A percentile compares a stretch with the other conserved stretches of the same genome.
These are phyloP conservation scores for Abrostola tripartita DNA, from an alignment of 2,888 invertebrate genomes.

Conservation along the genomic window DNA sequence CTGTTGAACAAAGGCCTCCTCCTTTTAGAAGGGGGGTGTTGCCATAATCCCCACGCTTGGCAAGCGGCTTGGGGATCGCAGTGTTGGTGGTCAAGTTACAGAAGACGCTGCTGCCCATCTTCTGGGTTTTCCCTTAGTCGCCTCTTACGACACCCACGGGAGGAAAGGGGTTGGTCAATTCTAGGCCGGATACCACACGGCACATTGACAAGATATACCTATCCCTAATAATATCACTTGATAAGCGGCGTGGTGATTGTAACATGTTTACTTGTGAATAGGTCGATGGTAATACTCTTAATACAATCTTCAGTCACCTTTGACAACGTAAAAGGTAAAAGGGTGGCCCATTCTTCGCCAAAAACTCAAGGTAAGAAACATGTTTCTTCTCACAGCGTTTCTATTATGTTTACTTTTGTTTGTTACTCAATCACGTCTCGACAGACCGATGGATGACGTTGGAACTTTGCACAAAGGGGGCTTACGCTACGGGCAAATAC, in stretches of 20 bases:
- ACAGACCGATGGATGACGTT: slow-evolving; percentile 29
- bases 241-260: neutral
- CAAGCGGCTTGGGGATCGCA: too few relatives aligned
- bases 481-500: slow-evolving; percentile 38
- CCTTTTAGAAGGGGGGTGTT: too few relatives aligned
- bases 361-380: slow-evolving; percentile 1
- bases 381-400: slow-evolving; percentile 2
- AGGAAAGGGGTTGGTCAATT: too few relatives aligned
- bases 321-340: slow-evolving; percentile 3
- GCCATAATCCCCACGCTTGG: too few relatives aligned
- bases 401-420: slow-evolving; percentile 30
- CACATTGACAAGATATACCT: too few relatives aligned
- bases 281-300: neutral
- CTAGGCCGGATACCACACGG: too few relatives aligned
- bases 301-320: neutral
- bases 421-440: slow-evolving; percentile 21
- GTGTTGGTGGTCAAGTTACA: too few relatives aligned
- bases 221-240: too few relatives aligned
- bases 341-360: slow-evolving; percentile 1
- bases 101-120: too few relatives aligned
- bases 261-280: neutral
- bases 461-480: slow-evolving; percentile 43
- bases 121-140: too few relatives aligned
- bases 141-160: too few relatives aligned
- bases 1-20: too few relatives aligned